phyloP scores from a whole-genome alignment of 2,113 vertebrate species.

The Pluvialis apricaria region DNA sequence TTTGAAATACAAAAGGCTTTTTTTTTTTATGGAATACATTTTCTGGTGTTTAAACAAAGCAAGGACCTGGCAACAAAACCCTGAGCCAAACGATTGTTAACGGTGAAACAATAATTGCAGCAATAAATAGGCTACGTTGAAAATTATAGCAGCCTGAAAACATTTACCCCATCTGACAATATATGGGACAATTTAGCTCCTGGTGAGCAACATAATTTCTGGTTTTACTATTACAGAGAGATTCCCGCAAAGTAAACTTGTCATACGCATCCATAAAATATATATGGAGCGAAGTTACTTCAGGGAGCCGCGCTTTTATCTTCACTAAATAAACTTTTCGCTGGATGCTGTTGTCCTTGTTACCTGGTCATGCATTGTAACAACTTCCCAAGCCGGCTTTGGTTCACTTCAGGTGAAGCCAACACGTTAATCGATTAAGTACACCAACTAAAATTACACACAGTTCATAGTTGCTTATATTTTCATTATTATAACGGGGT shows the following conservation, averaged over 20 bases:
- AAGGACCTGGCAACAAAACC: background rate
- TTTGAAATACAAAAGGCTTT: background rate
- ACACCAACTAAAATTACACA: background rate
- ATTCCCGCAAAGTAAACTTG: background rate
- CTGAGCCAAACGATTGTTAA: background rate
- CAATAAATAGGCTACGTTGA: background rate
- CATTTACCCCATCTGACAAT: background rate
- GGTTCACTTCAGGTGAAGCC: background rate
- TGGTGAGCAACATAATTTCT: background rate
- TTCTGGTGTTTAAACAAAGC: background rate
- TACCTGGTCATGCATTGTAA: background rate
- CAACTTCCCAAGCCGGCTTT: background rate
- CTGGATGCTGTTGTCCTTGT: background rate
- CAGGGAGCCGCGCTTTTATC: background rate
- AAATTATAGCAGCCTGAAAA: background rate
- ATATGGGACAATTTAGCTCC: background rate
- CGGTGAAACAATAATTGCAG: background rate
- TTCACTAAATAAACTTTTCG: background rate
- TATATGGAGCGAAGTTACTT: background rate
- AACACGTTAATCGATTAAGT: background rate
- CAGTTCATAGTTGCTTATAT: background rate
- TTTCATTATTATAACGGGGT: background rate
- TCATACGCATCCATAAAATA: background rate
- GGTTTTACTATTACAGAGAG: background rate
- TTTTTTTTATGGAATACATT: background rate